These are phyloP conservation scores for Andinoacara biseriatus DNA, from an alignment of 2,113 vertebrate genomes.

Conservation along the genomic window DNA sequence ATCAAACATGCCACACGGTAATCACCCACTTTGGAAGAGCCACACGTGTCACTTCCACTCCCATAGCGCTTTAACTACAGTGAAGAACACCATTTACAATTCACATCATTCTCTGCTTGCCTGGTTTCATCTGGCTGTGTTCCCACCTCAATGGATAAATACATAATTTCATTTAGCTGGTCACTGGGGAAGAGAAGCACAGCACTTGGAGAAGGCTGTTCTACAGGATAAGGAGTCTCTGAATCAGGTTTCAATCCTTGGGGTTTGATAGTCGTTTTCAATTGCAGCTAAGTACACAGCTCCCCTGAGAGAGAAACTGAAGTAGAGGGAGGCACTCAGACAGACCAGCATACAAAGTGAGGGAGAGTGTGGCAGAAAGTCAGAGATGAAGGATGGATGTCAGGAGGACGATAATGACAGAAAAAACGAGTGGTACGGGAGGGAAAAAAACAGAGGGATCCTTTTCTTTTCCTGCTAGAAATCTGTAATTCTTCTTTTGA, in stretches of 20 bases:
- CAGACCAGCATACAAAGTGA: constrained; percentile 39
- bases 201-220: constrained; percentile 48
- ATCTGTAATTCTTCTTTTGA: neutral
- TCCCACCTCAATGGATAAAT: constrained; percentile 65
- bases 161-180: constrained; percentile 65
- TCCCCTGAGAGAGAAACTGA: constrained; percentile 54
- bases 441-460: neutral
- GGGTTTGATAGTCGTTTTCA: constrained; percentile 72
- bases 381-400: constrained; percentile 1
- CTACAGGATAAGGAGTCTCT: constrained; percentile 58
- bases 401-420: neutral
- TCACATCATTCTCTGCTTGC: constrained; percentile 51
- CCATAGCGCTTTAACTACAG: constrained; percentile 22
- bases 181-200: constrained; percentile 44
- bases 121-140: constrained; percentile 43
- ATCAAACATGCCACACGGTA: constrained; percentile 28
- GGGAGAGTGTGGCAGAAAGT: neutral
- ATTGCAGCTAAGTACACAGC: constrained; percentile 68
- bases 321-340: constrained; percentile 29
- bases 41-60: constrained; percentile 42
- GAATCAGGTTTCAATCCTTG: constrained; percentile 67
- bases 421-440: neutral
- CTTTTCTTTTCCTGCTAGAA: neutral
- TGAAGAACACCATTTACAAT: constrained; percentile 41
- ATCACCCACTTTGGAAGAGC: constrained; percentile 48